Evolutionary conservation across 2,888 invertebrate species (phyloP).

Genomic region (Globia sparganii): DNA sequence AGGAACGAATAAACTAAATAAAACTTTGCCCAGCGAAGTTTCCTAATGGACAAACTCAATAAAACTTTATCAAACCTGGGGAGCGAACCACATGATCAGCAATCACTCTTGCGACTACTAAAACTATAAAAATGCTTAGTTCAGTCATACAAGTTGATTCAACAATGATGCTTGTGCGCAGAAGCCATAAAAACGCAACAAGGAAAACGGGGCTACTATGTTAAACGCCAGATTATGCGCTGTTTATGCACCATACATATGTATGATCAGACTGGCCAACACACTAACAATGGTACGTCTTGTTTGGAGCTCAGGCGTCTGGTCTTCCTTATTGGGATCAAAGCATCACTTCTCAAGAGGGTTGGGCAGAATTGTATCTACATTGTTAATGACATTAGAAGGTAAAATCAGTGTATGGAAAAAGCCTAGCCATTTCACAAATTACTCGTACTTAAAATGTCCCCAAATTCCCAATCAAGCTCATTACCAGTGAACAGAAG

Average conservation of each 20-base stretch:
- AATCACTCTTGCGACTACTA: background rate
- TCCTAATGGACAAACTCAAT: background rate
- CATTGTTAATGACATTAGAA: background rate
- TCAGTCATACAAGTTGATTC: background rate
- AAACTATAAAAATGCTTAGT: background rate
- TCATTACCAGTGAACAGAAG: no score
- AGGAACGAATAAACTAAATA: no score
- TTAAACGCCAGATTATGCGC: slow-evolving; percentile 15
- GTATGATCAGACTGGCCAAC: slow-evolving; percentile 1
- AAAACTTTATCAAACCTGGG: background rate
- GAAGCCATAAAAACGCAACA: slow-evolving; percentile 25
- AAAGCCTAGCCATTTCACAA: background rate
- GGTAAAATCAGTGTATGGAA: background rate
- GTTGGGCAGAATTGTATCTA: background rate
- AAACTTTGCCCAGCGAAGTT: no score
- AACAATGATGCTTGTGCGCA: background rate
- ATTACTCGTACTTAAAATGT: background rate
- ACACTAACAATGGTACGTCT: slow-evolving; percentile 33
- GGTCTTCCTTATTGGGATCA: slow-evolving; percentile 1
- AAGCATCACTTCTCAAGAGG: background rate
- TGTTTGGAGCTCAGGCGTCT: slow-evolving; percentile 3
- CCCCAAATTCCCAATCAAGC: background rate
- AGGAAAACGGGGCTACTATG: slow-evolving; percentile 28
- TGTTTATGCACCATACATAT: slow-evolving; percentile 8
- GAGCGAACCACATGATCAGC: background rate